Evolutionary conservation across 2,888 invertebrate species (phyloP).

Genomic region (Aleiodes alternator): DNA sequence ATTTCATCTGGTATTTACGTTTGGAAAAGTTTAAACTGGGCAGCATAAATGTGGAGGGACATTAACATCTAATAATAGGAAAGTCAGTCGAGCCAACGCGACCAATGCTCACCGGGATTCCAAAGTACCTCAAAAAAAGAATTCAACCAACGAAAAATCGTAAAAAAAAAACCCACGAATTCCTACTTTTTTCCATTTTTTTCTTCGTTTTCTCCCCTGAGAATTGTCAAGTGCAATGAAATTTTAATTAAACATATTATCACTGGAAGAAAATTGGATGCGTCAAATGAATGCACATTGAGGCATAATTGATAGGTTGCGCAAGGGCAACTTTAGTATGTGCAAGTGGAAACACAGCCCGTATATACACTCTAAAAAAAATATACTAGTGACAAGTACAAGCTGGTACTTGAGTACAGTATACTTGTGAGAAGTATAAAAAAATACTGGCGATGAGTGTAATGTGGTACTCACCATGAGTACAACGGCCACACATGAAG

Average conservation of each 20-base stretch:
- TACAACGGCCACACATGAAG: too few relatives aligned
- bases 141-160: background rate
- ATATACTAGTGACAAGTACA: too few relatives aligned
- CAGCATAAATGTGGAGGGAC: constrained; percentile 44
- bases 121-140: constrained; percentile 14
- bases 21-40: background rate
- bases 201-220: background rate
- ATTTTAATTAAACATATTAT: constrained; percentile 5
- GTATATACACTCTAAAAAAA: too few relatives aligned
- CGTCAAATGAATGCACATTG: background rate
- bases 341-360: constrained; percentile 19
- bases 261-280: background rate
- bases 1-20: background rate
- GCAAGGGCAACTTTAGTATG: constrained; percentile 3
- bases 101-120: constrained; percentile 42
- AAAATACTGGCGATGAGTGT: too few relatives aligned
- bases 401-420: too few relatives aligned
- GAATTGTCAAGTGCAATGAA: background rate
- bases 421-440: too few relatives aligned
- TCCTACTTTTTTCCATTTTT: background rate
- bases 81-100: constrained; percentile 68
- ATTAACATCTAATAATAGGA: constrained; percentile 72
- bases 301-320: background rate
- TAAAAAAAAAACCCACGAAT: background rate
- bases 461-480: too few relatives aligned